These are phyloP conservation scores for Trissolcus japonicus DNA, from an alignment of 2,888 invertebrate genomes.

Conservation along the genomic window DNA sequence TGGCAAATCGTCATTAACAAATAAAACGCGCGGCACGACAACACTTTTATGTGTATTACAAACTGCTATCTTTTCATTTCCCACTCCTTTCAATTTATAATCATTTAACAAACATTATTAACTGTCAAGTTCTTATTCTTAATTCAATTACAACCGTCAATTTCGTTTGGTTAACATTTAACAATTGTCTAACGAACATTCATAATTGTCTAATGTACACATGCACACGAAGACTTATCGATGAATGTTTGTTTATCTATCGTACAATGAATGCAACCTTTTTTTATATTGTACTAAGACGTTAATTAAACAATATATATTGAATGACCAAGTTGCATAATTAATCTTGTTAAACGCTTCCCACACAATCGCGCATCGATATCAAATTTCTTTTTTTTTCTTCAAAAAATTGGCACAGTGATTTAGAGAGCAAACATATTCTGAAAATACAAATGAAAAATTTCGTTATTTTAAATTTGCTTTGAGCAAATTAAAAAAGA, in stretches of 20 bases:
- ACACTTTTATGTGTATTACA: too few relatives aligned
- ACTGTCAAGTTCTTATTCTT: constrained; percentile 21
- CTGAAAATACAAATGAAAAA: too few relatives aligned
- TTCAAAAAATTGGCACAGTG: constrained; percentile 1
- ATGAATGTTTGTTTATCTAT: constrained; percentile 5
- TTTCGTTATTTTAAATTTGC: too few relatives aligned
- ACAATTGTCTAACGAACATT: constrained; percentile 8
- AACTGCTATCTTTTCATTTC: neutral
- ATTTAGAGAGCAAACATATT: too few relatives aligned
- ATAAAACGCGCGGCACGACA: neutral
- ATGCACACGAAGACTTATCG: constrained; percentile 21
- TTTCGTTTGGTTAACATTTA: constrained; percentile 29
- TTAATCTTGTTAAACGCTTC: constrained; percentile 24
- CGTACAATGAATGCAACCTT: constrained; percentile 1
- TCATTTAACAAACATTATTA: constrained; percentile 6
- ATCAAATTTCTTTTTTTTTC: constrained; percentile 3
- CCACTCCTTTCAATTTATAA: neutral
- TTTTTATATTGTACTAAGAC: constrained; percentile 26
- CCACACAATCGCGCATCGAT: constrained; percentile 4
- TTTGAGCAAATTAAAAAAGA: too few relatives aligned
- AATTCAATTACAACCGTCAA: constrained; percentile 13
- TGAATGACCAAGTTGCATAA: constrained; percentile 20
- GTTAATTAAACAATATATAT: constrained; percentile 41
- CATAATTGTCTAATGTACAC: constrained; percentile 21
- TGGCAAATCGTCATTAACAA: constrained; percentile 1